A percentile compares a stretch with the other conserved stretches of the same genome.
phyloP scores from a whole-genome alignment of 92 coral and sea anemone species.

The Zoanthus solanderi region DNA sequence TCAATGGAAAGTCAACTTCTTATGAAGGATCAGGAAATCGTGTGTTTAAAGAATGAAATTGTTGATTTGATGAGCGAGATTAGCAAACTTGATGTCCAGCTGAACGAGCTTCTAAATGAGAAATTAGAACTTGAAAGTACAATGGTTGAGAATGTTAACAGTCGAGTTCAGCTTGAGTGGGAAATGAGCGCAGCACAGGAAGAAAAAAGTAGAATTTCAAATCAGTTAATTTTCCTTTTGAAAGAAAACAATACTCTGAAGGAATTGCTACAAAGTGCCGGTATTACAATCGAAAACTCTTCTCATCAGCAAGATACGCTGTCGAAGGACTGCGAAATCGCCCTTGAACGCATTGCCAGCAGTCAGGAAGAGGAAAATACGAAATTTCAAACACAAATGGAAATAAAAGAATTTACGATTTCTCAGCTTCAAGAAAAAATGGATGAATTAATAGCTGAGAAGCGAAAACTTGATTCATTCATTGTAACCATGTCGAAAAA shows the following conservation, averaged over 20 bases:
- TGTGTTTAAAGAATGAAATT: slow-evolving; percentile 77
- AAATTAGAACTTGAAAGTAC: slow-evolving; percentile 53
- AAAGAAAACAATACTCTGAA: slow-evolving; percentile 59
- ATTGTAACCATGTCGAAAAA: slow-evolving; percentile 69
- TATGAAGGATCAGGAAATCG: slow-evolving; percentile 80
- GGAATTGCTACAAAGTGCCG: slow-evolving; percentile 53
- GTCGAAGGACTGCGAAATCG: slow-evolving; percentile 55
- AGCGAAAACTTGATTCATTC: slow-evolving; percentile 59
- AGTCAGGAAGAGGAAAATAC: slow-evolving; percentile 53
- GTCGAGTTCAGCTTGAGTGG: slow-evolving; percentile 57
- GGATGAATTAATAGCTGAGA: slow-evolving; percentile 63
- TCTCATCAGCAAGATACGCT: slow-evolving; percentile 48
- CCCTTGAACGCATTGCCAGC: slow-evolving; percentile 44
- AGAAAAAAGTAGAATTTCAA: slow-evolving; percentile 59
- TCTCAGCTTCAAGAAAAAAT: slow-evolving; percentile 50
- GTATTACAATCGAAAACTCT: slow-evolving; percentile 55
- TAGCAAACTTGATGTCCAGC: slow-evolving; percentile 73
- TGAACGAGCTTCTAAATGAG: slow-evolving; percentile 57
- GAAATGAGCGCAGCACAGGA: slow-evolving; percentile 57
- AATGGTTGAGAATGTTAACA: slow-evolving; percentile 37
- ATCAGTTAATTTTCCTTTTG: slow-evolving; percentile 38
- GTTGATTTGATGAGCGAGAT: slow-evolving; percentile 90
- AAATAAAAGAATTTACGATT: slow-evolving; percentile 54
- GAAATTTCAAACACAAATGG: slow-evolving; percentile 58
- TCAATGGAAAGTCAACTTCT: slow-evolving; percentile 76